Evolutionary conservation across 2,888 invertebrate species (phyloP), one percentile per base, ranked within the genome.

Genomic region (Caenorhabditis sulstoni): DNA sequence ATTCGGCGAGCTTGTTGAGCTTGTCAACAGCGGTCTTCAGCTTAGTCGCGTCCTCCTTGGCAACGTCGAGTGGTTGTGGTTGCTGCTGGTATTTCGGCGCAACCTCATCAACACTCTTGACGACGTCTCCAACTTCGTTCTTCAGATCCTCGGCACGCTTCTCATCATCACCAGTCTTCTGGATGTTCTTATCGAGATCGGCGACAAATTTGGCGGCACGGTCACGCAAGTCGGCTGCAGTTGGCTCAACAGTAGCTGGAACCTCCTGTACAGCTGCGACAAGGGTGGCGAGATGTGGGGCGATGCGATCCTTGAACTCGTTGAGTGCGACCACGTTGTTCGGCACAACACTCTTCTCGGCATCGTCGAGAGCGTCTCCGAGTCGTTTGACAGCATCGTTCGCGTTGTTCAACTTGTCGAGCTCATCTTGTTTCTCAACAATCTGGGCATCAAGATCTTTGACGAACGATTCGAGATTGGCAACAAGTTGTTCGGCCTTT

Each of bases 311-410:
- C 61, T 77, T 77, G 70, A 77, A 77, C 47, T 77, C 73, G 50
- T 62, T 79, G 64, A 71, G 62, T 44, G 79, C 75, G 58, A 53
- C 22, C 18, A 57, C 59, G n/a, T 62, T 65, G 50, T 41, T 70
- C 14, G 70, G 75, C 22, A 59, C 59, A 44, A 58, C 62, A 29
- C 47, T 55, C 47, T 67, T 71, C 12, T 73, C 68, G 39, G 75
- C 66, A 35, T 77, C 76, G 65, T 74, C 71, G n/a, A 84, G 75
- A 37, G 84, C 81, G 67, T 78, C 79, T 35, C 65, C 66, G 16
- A 83, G 77, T 64, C 77, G 68, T 41, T 66, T 66, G 58, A 78
- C 35, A 20, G 70, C 73, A 57, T 74, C 76, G 49, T 70, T 65
- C 41, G 75, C 78, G 49, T 81, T 79, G 76, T 73, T 62, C 62